Evolutionary conservation across 2,888 invertebrate genomes (phyloP).

Genomic region (Ametastegia equiseti): DNA sequence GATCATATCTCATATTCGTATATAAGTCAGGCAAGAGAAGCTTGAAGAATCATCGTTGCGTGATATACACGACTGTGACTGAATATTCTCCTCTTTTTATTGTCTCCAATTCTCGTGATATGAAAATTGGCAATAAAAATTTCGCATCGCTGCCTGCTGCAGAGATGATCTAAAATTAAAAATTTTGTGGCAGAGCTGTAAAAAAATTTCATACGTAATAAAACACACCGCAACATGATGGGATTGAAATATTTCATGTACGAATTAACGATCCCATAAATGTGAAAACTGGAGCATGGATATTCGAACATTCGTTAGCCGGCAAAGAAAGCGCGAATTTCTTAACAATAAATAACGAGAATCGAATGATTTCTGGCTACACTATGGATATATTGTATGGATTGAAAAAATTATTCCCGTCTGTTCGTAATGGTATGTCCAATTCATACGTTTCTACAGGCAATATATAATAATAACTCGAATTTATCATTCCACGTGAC

Average conservation of each 20-base stretch:
- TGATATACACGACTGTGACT: too few relatives aligned
- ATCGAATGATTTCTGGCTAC: neutral
- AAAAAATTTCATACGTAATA: neutral
- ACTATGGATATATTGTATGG: neutral
- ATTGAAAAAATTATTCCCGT: too few relatives aligned
- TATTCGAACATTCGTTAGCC: neutral
- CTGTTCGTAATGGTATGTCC: neutral
- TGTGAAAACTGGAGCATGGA: neutral
- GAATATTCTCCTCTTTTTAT: too few relatives aligned
- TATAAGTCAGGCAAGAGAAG: too few relatives aligned
- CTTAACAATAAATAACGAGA: neutral
- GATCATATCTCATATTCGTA: too few relatives aligned
- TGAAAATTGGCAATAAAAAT: neutral
- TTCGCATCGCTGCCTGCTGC: neutral
- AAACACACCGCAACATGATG: neutral
- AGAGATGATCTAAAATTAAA: neutral
- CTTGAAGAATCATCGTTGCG: too few relatives aligned
- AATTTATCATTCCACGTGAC: constrained; percentile 5
- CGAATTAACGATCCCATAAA: constrained; percentile 16
- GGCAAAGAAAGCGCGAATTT: neutral
- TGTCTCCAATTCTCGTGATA: too few relatives aligned
- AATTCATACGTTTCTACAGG: neutral
- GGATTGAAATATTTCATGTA: neutral
- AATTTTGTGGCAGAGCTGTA: neutral
- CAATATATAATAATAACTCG: neutral